Evolutionary conservation across 2,113 vertebrate species (phyloP), one percentile per base, ranked within the genome.

Genomic region (Archocentrus centrarchus): DNA sequence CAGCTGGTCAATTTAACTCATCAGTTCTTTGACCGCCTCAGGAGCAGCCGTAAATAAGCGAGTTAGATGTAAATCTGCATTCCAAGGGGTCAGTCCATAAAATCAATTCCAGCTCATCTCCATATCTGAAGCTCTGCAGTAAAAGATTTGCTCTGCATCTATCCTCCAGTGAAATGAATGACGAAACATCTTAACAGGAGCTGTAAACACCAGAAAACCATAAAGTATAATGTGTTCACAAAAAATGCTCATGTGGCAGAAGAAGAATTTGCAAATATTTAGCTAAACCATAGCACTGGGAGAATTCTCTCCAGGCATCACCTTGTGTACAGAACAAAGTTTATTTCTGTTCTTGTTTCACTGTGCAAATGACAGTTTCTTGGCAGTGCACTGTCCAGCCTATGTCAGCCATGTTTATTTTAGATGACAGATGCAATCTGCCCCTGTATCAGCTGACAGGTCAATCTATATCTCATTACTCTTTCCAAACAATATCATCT

Each of bases 401-500:
- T 64, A n/a, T 88, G 86, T 88, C 82, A 80, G 80, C 89, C 87
- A 84, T 92, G 89, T 94, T 94, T 93, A 90, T 85, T 88, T 90
- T 88, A 63, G 84, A 92, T 93, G 93, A 91, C 92, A 90, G 88
- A 90, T 82, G 82, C 90, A 94, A 93, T 93, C 89, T 91, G 80
- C 77, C 81, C 68, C 22, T 58, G 66, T 79, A 88, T 93, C 89
- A 91, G 89, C 68, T 91, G 90, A 92, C 59, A 58, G 92, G 85
- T 93, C 92, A 91, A 93, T 95, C 94, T 91, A 94, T 95, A 94
- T 92, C 89, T 93, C 88, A 94, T 94, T 94, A 91, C 86, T 90
- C 86, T 92, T 86, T 86, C 64, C 83, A 91, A 94, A 94, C 88
- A 92, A 83, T 88, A 85, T 91, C 63, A 77, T 92, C 77, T 85